These are phyloP conservation scores for Rhynchomys soricoides DNA, from an alignment of 2,113 vertebrate genomes.

Conservation along the genomic window DNA sequence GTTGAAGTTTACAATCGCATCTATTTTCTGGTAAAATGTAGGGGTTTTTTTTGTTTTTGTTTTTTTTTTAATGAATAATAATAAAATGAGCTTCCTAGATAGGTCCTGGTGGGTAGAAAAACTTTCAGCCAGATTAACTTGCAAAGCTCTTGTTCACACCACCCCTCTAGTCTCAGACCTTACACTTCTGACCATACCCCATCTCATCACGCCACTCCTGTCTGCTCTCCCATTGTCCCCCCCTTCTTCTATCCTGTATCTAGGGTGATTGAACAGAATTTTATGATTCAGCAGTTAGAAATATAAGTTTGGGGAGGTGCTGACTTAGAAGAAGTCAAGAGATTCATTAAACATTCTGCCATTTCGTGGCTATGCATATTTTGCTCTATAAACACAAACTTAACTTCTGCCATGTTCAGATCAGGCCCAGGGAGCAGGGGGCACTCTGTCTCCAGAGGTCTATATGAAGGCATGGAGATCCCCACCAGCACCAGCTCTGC, in stretches of 20 bases:
- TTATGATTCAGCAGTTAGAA: constrained; percentile 16
- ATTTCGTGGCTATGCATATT: background rate
- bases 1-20: background rate
- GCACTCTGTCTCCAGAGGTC: background rate
- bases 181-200: background rate
- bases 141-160: constrained; percentile 43
- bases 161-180: no score
- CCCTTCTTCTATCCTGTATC: background rate
- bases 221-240: background rate
- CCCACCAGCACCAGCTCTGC: constrained; percentile 59
- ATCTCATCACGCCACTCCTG: background rate
- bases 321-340: constrained; percentile 34
- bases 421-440: background rate
- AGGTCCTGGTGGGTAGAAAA: constrained; percentile 31
- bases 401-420: fast-evolving
- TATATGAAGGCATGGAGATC: constrained; percentile 63
- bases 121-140: constrained; percentile 54
- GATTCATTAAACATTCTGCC: constrained; percentile 6
- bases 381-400: background rate
- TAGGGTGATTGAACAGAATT: background rate
- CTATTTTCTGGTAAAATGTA: background rate
- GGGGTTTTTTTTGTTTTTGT: background rate
- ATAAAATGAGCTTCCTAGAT: constrained; percentile 33
- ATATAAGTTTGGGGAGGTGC: background rate
- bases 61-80: constrained; percentile 26